Evolutionary conservation across 92 coral and sea anemone genomes (phyloP).

Genomic region (Meandrina meandrites): DNA sequence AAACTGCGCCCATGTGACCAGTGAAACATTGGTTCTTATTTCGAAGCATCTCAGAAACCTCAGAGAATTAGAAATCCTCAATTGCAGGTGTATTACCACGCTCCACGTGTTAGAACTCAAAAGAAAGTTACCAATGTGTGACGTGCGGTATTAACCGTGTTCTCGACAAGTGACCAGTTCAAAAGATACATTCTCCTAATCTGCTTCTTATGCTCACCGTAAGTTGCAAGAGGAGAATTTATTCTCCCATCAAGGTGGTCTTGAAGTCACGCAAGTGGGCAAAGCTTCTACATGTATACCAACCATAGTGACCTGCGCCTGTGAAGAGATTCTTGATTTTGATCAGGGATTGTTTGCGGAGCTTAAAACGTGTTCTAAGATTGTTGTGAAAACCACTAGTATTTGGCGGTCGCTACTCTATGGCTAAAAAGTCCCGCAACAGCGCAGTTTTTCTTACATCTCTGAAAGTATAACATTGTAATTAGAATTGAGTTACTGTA

Average conservation of each 20-base stretch:
- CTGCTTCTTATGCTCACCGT: neutral
- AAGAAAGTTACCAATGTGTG: constrained; percentile 27
- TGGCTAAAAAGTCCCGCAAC: no score
- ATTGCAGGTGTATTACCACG: constrained; percentile 56
- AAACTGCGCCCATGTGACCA: constrained; percentile 62
- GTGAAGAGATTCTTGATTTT: neutral
- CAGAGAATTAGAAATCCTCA: constrained; percentile 62
- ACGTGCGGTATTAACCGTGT: constrained; percentile 26
- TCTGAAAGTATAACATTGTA: no score
- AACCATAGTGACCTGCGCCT: neutral
- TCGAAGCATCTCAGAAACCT: constrained; percentile 48
- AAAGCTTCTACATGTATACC: neutral
- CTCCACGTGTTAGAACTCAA: constrained; percentile 27
- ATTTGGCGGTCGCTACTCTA: no score
- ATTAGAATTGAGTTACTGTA: no score
- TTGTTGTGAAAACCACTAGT: neutral
- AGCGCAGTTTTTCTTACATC: no score
- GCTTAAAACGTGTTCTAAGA: neutral
- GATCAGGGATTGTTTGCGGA: neutral
- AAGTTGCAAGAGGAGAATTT: neutral
- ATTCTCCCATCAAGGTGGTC: neutral
- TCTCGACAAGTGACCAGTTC: neutral
- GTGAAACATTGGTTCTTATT: constrained; percentile 49
- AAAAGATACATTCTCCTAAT: neutral
- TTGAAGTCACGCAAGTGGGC: neutral